Conservation (phyloP, 2,888 invertebrate genomes). For the Temnothorax ravouxi region DNA sequence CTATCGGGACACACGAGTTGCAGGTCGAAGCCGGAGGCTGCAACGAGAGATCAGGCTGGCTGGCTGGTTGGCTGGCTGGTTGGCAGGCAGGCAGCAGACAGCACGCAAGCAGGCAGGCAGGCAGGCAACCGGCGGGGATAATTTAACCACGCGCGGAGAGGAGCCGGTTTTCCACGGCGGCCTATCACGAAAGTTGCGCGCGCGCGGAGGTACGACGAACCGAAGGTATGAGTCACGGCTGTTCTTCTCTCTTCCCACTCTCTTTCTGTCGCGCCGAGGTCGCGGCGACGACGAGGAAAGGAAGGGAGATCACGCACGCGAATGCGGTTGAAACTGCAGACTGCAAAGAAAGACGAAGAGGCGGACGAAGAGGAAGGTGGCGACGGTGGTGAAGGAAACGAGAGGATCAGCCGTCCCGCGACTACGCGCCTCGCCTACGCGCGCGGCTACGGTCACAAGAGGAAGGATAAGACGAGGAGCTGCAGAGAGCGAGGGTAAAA, state of each 20-base stretch:
- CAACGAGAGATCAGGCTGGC: neutral
- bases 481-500: neutral
- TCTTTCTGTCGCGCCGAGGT: slow-evolving; percentile 59
- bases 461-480: slow-evolving; percentile 20
- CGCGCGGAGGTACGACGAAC: slow-evolving; percentile 72
- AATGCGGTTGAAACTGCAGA: neutral
- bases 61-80: neutral
- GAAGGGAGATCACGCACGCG: slow-evolving; percentile 47
- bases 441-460: slow-evolving; percentile 46
- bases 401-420: slow-evolving; percentile 67
- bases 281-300: slow-evolving; percentile 38
- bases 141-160: slow-evolving; percentile 71
- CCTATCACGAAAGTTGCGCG: slow-evolving; percentile 73
- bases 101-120: slow-evolving; percentile 1
- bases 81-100: neutral
- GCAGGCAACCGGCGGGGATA: slow-evolving; percentile 66
- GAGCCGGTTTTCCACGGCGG: slow-evolving; percentile 77
- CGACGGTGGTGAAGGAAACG: slow-evolving; percentile 66
- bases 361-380: slow-evolving; percentile 55
- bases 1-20: slow-evolving; percentile 12
- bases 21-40: slow-evolving; percentile 47
- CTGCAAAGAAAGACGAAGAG: slow-evolving; percentile 52
- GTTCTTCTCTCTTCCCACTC: slow-evolving; percentile 67
- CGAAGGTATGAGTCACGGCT: slow-evolving; percentile 78
- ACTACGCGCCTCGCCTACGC: slow-evolving; percentile 66